Percentiles rank a stretch among this genome's conserved stretches.
Conservation (phyloP, 2,113 vertebrate species). For the Gadus chalcogrammus region DNA sequence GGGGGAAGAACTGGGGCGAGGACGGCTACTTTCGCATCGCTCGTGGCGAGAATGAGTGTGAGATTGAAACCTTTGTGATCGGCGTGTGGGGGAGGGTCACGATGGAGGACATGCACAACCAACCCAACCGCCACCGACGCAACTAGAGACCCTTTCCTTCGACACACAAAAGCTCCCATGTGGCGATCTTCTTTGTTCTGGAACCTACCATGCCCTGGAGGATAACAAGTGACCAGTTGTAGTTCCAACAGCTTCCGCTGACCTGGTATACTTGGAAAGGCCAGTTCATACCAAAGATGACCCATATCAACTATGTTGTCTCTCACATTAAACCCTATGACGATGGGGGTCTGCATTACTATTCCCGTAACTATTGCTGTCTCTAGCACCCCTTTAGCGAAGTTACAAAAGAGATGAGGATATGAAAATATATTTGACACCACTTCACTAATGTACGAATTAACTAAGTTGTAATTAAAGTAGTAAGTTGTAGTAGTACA, state of each 20-base stretch:
- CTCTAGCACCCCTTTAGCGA: too few species aligned
- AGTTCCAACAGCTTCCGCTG: constrained; percentile 22
- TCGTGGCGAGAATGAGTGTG: constrained; percentile 89
- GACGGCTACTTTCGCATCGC: constrained; percentile 88
- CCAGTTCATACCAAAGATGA: constrained; percentile 22
- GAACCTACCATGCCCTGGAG: constrained; percentile 7
- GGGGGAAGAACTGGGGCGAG: constrained; percentile 94
- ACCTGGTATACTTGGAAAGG: neutral
- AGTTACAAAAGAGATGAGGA: too few species aligned
- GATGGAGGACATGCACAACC: constrained; percentile 88
- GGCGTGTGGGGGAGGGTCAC: constrained; percentile 92
- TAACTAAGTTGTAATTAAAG: too few species aligned
- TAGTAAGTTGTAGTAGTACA: too few species aligned
- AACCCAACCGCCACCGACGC: constrained; percentile 64
- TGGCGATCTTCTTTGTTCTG: neutral
- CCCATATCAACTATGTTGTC: constrained; percentile 11
- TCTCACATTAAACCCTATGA: neutral
- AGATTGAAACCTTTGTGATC: constrained; percentile 92
- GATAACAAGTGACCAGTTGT: constrained; percentile 15
- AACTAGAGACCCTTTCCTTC: constrained; percentile 29
- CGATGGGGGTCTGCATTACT: too few species aligned
- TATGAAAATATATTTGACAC: too few species aligned
- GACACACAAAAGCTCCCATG: constrained; percentile 20
- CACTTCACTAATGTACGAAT: too few species aligned
- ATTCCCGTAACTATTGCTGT: too few species aligned